Base-by-base conservation (phyloP, 2,797 vertebrate genomes). In the Enteromius afrohamiltoni region DNA sequence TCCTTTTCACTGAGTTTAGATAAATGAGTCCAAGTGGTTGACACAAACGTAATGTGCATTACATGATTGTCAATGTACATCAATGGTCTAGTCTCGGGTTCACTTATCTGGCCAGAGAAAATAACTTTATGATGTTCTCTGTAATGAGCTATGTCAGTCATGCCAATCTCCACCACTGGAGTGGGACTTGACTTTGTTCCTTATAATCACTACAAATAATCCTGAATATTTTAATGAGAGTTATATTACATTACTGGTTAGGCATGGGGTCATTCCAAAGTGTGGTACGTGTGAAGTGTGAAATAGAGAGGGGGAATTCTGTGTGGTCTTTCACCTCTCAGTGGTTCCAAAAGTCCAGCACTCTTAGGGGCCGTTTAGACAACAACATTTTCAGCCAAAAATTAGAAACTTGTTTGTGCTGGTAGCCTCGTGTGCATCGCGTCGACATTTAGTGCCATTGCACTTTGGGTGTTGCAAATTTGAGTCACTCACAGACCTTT, bases 281-380 rank as follows among this genome's bases (percentile, higher is more conserved):
- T 85, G 74, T 69, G 64, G 75, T 74, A 76, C 11, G 47, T 83
- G 84, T 64, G 88, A 89, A 85, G 47, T 83, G 84, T 64, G 88
- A 89, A 85, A 86, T 84, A 82, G 42, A 60, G 74, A 68, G 65
- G 62, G 9, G 34, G 67, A 90, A 91, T 68, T 86, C 90, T 94
- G 92, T 95, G 93, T 94, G 93, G 93, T 94, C 93, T 64, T 89
- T 87, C 80, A 86, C 89, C 89, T 91, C 89, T 91, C 75, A 86
- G 90, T 90, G 88, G 89, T 91, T 91, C 87, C 81, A 83, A 87
- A 40, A 89, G 73, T 83, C 88, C 87, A 83, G 55, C 86, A 78
- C 83, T 80, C 78, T 86, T 34, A 77, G 31, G 79, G 42, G 42
- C 10, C 10, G 42, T 45, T 45, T 45, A 45, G 10, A 13, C 42